A percentile compares a stretch with the other conserved stretches of the same genome.
These are phyloP conservation scores for Brachycybe producta DNA, from an alignment of 2,888 invertebrate genomes.

Conservation along the genomic window DNA sequence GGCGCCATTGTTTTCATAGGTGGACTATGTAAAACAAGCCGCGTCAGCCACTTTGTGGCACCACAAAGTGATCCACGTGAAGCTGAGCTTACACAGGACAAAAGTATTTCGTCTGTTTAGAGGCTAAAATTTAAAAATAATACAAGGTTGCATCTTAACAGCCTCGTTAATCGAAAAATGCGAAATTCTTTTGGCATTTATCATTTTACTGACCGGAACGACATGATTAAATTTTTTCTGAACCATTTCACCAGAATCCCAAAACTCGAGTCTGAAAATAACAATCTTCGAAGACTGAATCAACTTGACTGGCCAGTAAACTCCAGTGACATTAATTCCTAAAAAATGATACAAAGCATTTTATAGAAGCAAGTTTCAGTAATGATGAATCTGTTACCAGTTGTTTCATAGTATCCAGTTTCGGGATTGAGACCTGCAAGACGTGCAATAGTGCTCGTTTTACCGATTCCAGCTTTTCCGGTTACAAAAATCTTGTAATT, in stretches of 20 bases:
- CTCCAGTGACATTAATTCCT: slow-evolving; percentile 42
- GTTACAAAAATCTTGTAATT: slow-evolving; percentile 44
- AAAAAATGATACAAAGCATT: slow-evolving; percentile 12
- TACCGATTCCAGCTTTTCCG: slow-evolving; percentile 43
- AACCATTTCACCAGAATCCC: slow-evolving; percentile 45
- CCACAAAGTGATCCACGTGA: too few relatives aligned
- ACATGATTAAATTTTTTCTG: slow-evolving; percentile 45
- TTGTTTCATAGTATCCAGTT: slow-evolving; percentile 35
- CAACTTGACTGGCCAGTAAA: slow-evolving; percentile 46
- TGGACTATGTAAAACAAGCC: too few relatives aligned
- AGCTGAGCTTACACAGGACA: too few relatives aligned
- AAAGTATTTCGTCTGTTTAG: too few relatives aligned
- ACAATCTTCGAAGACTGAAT: slow-evolving; percentile 39
- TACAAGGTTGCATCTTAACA: too few relatives aligned
- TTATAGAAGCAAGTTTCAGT: background rate
- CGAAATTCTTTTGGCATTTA: too few relatives aligned
- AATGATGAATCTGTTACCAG: slow-evolving; percentile 18
- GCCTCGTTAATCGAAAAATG: too few relatives aligned
- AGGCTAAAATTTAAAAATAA: too few relatives aligned
- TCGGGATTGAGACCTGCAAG: slow-evolving; percentile 38
- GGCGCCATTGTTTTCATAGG: too few relatives aligned
- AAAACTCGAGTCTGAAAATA: slow-evolving; percentile 43
- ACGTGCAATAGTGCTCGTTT: slow-evolving; percentile 40
- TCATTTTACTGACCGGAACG: slow-evolving; percentile 40
- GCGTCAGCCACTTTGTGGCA: too few relatives aligned